These are phyloP conservation scores for Omphaloscelis lunosa DNA, from an alignment of 2,888 invertebrate genomes.

Conservation along the genomic window DNA sequence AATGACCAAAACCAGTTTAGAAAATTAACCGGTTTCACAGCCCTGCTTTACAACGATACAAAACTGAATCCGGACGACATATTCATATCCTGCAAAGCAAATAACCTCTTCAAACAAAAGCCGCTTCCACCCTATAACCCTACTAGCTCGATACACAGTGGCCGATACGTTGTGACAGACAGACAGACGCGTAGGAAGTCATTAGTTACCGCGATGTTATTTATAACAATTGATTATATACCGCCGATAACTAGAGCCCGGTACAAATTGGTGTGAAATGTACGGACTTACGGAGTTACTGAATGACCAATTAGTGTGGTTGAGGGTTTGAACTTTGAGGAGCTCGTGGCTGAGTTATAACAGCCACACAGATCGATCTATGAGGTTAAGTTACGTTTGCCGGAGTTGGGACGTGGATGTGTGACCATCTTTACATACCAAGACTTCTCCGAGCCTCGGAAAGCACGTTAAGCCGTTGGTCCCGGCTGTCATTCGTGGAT, in stretches of 20 bases:
- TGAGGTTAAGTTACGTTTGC: too few species aligned
- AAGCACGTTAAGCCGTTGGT: too few species aligned
- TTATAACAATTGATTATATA: slow-evolving; percentile 72
- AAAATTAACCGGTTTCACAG: too few species aligned
- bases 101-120: slow-evolving; percentile 25
- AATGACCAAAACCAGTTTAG: too few species aligned
- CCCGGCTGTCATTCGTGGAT: too few species aligned
- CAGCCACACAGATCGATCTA: too few species aligned
- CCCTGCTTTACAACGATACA: too few species aligned
- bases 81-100: neutral
- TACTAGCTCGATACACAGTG: slow-evolving; percentile 50
- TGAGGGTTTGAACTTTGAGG: slow-evolving; percentile 8
- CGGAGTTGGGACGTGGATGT: too few species aligned
- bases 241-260: slow-evolving; percentile 52
- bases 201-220: slow-evolving; percentile 79
- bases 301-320: slow-evolving; percentile 48
- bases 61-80: too few species aligned
- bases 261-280: slow-evolving; percentile 55
- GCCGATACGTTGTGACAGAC: slow-evolving; percentile 79
- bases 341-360: too few species aligned
- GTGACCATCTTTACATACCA: too few species aligned
- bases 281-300: neutral
- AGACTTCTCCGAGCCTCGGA: too few species aligned
- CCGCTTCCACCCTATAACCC: slow-evolving; percentile 63
- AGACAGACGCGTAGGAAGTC: slow-evolving; percentile 81